Percentiles rank a stretch among this genome's conserved stretches.
Conservation (phyloP, 1,140 invertebrate genomes). For the Chymomyza costata region DNA sequence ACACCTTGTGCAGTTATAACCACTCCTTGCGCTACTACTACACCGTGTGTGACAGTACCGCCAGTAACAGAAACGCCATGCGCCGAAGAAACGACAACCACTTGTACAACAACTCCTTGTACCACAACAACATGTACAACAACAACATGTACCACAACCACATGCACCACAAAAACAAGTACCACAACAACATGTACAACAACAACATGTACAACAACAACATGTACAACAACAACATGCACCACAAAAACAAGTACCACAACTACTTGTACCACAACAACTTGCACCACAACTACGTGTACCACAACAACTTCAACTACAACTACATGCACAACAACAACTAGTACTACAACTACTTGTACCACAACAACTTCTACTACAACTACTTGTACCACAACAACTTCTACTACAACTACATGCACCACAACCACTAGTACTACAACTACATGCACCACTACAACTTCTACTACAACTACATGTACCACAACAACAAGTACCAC, state of each 20-base stretch:
- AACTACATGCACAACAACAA: slow-evolving; percentile 16
- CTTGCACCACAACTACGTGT: slow-evolving; percentile 1
- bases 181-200: slow-evolving; percentile 12
- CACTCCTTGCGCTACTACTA: slow-evolving; percentile 7
- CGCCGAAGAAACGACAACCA: background rate
- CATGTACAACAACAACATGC: slow-evolving; percentile 5
- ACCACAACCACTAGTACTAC: slow-evolving; percentile 3
- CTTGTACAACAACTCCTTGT: slow-evolving; percentile 2
- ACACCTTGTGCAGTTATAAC: slow-evolving; percentile 22
- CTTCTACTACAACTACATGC: slow-evolving; percentile 8
- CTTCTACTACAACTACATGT: background rate
- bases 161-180: slow-evolving; percentile 2
- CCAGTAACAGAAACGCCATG: slow-evolving; percentile 23
- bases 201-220: slow-evolving; percentile 14
- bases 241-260: slow-evolving; percentile 18
- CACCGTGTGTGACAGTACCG: slow-evolving; percentile 2
- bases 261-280: slow-evolving; percentile 6
- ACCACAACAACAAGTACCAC: background rate
- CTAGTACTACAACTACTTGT: slow-evolving; percentile 12
- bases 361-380: slow-evolving; percentile 3
- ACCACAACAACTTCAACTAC: background rate
- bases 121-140: slow-evolving; percentile 9
- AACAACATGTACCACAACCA: slow-evolving; percentile 15
- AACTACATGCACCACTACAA: background rate
- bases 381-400: slow-evolving; percentile 1